phyloP scores from a whole-genome alignment of 2,113 vertebrate species.

The Amphiprion percula region DNA sequence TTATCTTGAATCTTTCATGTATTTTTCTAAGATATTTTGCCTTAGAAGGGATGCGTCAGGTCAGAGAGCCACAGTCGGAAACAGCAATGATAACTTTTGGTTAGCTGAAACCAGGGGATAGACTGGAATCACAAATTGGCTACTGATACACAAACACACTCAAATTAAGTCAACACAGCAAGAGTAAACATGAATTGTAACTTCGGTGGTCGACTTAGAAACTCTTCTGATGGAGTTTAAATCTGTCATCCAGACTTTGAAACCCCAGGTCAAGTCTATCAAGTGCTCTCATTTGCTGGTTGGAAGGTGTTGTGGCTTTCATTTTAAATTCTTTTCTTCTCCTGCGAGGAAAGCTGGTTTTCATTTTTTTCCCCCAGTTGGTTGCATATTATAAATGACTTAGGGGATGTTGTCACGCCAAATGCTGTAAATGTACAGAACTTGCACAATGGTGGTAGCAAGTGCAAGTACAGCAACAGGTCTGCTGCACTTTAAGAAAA shows the following conservation, averaged over 20 bases:
- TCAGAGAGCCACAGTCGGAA: neutral
- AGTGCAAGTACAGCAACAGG: no score
- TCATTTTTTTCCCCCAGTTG: no score
- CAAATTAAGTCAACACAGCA: neutral
- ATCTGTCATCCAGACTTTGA: constrained; percentile 18
- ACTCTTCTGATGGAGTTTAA: constrained; percentile 4
- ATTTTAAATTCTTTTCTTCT: neutral
- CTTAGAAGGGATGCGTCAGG: neutral
- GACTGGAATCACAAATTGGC: neutral
- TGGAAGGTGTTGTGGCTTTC: neutral
- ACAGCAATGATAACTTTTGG: constrained; percentile 4
- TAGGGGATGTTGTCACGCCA: no score
- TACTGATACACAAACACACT: neutral
- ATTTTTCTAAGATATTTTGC: no score
- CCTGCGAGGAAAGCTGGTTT: no score
- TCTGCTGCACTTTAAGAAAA: no score
- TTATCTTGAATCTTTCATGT: neutral
- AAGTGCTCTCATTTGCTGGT: neutral
- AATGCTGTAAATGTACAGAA: no score
- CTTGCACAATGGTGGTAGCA: no score
- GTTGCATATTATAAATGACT: no score
- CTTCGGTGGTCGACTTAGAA: constrained; percentile 11
- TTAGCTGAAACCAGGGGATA: neutral
- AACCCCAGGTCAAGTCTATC: neutral
- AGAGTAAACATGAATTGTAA: neutral